Percentiles rank a stretch among this genome's conserved stretches.
phyloP scores from a whole-genome alignment of 2,797 vertebrate genomes.

The Poeciliopsis paucimaculata region DNA sequence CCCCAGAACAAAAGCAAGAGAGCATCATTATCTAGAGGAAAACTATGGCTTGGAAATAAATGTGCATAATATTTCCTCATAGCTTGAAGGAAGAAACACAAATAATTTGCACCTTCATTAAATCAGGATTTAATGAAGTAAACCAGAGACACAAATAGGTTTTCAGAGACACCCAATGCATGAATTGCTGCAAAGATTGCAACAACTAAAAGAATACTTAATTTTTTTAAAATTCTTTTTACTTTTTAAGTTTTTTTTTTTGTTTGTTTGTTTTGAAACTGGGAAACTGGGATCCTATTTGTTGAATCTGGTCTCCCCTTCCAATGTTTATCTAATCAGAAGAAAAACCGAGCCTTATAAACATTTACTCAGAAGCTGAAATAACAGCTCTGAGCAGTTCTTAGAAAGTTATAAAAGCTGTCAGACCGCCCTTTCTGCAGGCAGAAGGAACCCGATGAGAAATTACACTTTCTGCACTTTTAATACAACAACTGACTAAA shows the following conservation, averaged over 20 bases:
- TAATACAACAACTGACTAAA: background rate
- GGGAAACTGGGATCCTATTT: background rate
- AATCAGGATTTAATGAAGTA: background rate
- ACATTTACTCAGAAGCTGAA: background rate
- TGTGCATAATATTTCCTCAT: background rate
- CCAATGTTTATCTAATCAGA: background rate
- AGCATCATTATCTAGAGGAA: background rate
- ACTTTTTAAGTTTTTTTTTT: background rate
- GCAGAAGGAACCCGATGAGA: background rate
- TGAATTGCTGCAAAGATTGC: background rate
- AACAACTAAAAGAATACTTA: background rate
- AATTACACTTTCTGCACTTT: background rate
- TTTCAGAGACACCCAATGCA: background rate
- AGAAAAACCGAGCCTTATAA: background rate
- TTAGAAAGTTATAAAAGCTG: background rate
- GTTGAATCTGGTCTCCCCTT: background rate
- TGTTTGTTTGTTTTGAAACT: background rate
- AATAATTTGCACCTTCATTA: background rate
- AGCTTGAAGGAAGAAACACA: background rate
- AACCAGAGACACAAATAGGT: background rate
- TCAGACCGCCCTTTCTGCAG: background rate
- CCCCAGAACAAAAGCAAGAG: background rate
- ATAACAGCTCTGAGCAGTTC: background rate
- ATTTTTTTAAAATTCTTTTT: background rate
- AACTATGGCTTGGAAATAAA: background rate